phyloP scores from a whole-genome alignment of 2,113 vertebrate genomes.

The Nycticryphes semicollaris region DNA sequence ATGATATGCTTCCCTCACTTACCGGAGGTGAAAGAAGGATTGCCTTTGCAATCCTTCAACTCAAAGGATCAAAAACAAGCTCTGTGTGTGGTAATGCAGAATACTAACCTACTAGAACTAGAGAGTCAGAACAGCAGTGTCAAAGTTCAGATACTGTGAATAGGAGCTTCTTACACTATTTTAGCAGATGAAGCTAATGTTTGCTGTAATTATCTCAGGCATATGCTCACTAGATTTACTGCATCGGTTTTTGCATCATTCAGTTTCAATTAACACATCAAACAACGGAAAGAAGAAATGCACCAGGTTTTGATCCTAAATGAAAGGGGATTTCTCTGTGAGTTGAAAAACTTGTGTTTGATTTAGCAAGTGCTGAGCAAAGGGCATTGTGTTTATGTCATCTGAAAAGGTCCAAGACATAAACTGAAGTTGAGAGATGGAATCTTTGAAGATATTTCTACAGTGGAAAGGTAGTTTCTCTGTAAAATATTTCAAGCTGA shows the following conservation, averaged over 20 bases:
- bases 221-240: background rate
- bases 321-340: background rate
- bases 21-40: background rate
- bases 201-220: background rate
- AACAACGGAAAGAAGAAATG: background rate
- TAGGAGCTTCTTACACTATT: background rate
- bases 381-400: background rate
- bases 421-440: background rate
- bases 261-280: background rate
- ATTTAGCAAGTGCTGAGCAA: background rate
- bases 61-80: background rate
- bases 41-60: background rate
- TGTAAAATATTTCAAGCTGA: background rate
- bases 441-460: background rate
- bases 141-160: background rate
- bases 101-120: background rate
- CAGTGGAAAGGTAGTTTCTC: background rate
- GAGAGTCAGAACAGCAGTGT: background rate
- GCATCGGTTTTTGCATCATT: accelerated
- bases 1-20: background rate
- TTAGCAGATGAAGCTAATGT: background rate
- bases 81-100: background rate
- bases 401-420: background rate
- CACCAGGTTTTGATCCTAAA: background rate
- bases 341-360: background rate